These are phyloP conservation scores for Peromyscus eremicus DNA, from an alignment of 2,797 vertebrate species.

Conservation along the genomic window DNA sequence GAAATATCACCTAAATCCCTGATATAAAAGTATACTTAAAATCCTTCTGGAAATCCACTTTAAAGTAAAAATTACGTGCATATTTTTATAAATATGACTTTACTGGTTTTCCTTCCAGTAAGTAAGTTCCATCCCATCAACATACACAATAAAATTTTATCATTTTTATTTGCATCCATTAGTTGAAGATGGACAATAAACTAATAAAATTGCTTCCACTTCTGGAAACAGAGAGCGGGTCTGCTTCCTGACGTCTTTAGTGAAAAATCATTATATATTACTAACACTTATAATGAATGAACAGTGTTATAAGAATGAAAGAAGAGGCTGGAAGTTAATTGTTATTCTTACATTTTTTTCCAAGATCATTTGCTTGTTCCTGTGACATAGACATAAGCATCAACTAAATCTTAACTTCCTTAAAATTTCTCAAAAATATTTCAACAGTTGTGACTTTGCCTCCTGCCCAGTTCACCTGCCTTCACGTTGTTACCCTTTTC, in stretches of 20 bases:
- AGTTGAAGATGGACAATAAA: background rate
- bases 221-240: background rate
- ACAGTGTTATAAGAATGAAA: conserved; percentile 11
- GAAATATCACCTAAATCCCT: background rate
- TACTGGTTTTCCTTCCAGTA: background rate
- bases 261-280: background rate
- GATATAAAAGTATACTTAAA: background rate
- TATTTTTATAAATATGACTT: background rate
- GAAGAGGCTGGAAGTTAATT: background rate
- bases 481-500: background rate
- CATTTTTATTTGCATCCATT: background rate
- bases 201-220: background rate
- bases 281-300: background rate
- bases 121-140: background rate
- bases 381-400: conserved; percentile 9
- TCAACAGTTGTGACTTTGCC: background rate
- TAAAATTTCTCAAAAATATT: background rate
- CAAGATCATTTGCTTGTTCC: conserved; percentile 30
- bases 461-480: background rate
- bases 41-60: background rate
- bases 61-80: background rate
- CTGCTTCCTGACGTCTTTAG: conserved; percentile 17
- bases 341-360: background rate
- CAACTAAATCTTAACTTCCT: conserved; percentile 5
- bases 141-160: background rate